These are phyloP conservation scores for Yponomeuta cagnagella DNA, from an alignment of 2,888 invertebrate genomes.

Conservation along the genomic window DNA sequence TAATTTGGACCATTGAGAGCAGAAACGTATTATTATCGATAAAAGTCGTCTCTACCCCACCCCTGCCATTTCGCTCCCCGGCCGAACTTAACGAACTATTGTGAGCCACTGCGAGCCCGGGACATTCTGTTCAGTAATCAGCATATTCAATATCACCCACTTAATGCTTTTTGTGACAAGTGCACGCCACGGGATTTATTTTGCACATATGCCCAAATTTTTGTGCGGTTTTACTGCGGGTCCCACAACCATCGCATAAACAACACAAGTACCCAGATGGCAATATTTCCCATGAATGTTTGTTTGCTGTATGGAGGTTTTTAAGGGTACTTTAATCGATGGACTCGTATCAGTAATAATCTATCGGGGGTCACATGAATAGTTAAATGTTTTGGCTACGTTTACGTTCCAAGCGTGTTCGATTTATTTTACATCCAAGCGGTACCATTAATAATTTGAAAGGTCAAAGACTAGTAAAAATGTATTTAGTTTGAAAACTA, in stretches of 20 bases:
- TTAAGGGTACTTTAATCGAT: neutral
- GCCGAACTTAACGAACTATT: constrained; percentile 58
- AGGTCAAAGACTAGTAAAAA: neutral
- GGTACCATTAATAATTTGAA: neutral
- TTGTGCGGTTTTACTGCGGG: constrained; percentile 18
- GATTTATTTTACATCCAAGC: neutral
- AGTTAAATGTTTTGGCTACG: neutral
- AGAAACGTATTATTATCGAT: no score
- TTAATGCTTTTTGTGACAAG: constrained; percentile 55
- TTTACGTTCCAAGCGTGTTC: neutral
- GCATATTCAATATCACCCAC: constrained; percentile 63
- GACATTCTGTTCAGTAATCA: constrained; percentile 48
- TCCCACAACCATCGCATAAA: constrained; percentile 13
- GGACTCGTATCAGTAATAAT: neutral
- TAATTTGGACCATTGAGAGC: no score
- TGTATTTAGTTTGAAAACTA: no score
- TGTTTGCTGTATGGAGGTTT: neutral
- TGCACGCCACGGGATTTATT: constrained; percentile 38
- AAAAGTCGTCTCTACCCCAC: constrained; percentile 25
- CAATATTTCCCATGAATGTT: constrained; percentile 16
- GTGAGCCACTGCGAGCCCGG: constrained; percentile 27
- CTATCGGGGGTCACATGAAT: neutral
- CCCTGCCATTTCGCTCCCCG: constrained; percentile 26
- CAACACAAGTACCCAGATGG: constrained; percentile 15
- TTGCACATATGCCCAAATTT: constrained; percentile 55